Evolutionary conservation across 2,113 vertebrate species (phyloP), one percentile per base, ranked within the genome.

Genomic region (Columba janthina): DNA sequence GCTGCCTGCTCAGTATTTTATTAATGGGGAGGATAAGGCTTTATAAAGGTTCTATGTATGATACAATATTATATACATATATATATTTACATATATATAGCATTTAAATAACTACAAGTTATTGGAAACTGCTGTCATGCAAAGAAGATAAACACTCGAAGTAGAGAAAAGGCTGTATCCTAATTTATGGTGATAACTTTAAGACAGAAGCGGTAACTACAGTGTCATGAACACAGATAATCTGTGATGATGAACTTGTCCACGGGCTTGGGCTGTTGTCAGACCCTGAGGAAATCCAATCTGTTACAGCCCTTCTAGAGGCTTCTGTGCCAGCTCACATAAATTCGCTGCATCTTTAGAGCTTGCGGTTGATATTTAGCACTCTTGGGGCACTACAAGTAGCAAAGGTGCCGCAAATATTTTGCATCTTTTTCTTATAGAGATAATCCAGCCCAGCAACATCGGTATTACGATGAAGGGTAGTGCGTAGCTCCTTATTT

Each of bases 61-160:
- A 29, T 74, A 21, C 20, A 12, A 60, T 31, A 53, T 38, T 10
- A 10, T 5, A 31, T 56, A 25, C 38, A 38, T 11, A 36, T 11
- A 25, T 50, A 34, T 50, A 19, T 26, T 16, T 24, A 31, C 9
- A 38, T 31, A 38, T 9, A 20, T 15, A 3, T 29, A 22, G 32
- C 31, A 61, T 70, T 66, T 54, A 58, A 69, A 22, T 67, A 25
- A 50, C 46, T 53, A 53, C 42, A 54, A 69, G 60, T 57, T 61
- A 14, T 0, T 57, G 64, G 36, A 15, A 46, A n/a, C 21, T 46
- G 21, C 56, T 46, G 46, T 40, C 0, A 0, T 19, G 28, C 54
- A 31, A 6, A 62, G 85, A 29, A 34, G 32, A 51, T 2, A 81
- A 57, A 19, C 34, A 31, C 34, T n/a, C 26, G 40, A 46, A 69